A percentile compares a stretch with the other conserved stretches of the same genome.
phyloP scores from a whole-genome alignment of 2,888 invertebrate genomes.

The Penaeus monodon region DNA sequence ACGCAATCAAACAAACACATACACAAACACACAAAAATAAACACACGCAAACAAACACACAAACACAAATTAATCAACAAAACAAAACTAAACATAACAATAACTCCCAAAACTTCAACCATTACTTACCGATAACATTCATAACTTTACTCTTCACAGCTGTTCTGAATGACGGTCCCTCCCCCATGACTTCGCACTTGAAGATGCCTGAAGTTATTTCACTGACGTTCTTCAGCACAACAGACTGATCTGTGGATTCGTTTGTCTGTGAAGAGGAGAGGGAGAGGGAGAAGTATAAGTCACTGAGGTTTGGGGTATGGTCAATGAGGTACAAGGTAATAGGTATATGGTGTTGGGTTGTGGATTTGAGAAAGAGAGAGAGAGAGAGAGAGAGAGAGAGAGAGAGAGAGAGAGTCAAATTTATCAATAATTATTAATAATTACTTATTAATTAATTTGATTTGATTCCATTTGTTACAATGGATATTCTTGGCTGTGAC shows the following conservation, averaged over 20 bases:
- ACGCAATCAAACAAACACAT: no score
- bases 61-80: no score
- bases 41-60: no score
- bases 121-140: constrained; percentile 17
- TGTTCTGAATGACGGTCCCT: constrained; percentile 29
- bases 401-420: background rate
- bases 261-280: constrained; percentile 5
- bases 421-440: no score
- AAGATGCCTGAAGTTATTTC: constrained; percentile 27
- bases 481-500: no score
- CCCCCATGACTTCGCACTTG: constrained; percentile 41
- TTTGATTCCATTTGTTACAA: no score
- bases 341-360: background rate
- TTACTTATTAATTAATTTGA: no score
- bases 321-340: no score
- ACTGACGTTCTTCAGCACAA: constrained; percentile 22
- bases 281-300: no score
- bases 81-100: no score
- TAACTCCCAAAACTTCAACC: background rate
- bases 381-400: background rate
- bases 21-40: no score
- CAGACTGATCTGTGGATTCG: constrained; percentile 18
- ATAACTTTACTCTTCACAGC: constrained; percentile 21
- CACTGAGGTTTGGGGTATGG: no score
- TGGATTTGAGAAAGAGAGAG: background rate